Evolutionary conservation across 92 coral and sea anemone genomes (phyloP).

Genomic region (Zoanthus sansibaricus): DNA sequence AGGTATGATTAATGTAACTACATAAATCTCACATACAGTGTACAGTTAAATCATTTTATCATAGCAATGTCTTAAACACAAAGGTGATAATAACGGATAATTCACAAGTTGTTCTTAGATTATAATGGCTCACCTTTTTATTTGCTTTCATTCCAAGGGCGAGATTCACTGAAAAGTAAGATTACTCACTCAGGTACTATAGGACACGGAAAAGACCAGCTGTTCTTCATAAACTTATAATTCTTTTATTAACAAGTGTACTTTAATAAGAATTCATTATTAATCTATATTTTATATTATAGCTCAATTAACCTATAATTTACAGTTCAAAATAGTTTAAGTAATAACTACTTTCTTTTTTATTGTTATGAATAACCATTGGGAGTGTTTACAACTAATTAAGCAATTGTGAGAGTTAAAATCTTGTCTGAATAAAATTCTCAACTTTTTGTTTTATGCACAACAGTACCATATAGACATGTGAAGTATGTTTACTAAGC

Average conservation of each 20-base stretch:
- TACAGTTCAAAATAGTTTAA: not conserved
- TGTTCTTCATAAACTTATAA: no score
- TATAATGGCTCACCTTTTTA: constrained; percentile 67
- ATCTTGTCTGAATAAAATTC: not conserved
- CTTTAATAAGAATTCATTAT: not conserved
- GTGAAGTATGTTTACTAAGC: not conserved
- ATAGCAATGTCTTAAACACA: no score
- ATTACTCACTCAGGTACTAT: not conserved
- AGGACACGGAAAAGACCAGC: no score
- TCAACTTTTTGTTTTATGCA: not conserved
- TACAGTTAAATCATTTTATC: no score
- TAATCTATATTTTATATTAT: not conserved
- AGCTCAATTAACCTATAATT: not conserved
- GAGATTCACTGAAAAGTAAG: constrained; percentile 76
- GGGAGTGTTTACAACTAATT: not conserved
- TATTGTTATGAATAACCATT: not conserved
- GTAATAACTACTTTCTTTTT: not conserved
- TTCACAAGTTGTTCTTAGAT: no score
- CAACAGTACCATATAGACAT: not conserved
- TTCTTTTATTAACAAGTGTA: no score
- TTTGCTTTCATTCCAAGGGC: constrained; percentile 86
- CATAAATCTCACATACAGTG: no score
- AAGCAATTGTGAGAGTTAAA: not conserved
- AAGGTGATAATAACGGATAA: not conserved
- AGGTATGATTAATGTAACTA: no score